Conservation (phyloP, 2,888 invertebrate species). For the Drosophila crucigera region DNA sequence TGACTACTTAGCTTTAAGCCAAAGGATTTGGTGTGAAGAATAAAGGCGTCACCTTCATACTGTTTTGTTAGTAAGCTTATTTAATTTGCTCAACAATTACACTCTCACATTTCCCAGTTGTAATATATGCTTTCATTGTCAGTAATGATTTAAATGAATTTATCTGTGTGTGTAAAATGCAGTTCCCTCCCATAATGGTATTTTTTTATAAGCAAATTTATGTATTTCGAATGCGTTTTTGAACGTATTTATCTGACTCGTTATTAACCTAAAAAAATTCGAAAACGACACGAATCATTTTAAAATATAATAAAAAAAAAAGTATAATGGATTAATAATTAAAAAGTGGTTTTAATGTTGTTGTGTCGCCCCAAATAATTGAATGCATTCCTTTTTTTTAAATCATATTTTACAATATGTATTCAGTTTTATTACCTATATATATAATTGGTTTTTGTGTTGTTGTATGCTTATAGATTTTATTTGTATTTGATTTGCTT, state of each 20-base stretch:
- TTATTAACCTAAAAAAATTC: neutral
- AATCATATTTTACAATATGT: conserved; percentile 70
- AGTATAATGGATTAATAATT: neutral
- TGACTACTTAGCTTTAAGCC: conserved; percentile 32
- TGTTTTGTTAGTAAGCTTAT: conserved; percentile 25
- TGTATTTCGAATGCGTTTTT: neutral
- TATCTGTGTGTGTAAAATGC: neutral
- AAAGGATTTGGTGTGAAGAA: conserved; percentile 25
- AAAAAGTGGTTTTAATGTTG: neutral
- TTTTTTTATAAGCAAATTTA: neutral
- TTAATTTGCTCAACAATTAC: conserved; percentile 9
- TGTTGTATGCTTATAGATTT: conserved; percentile 34
- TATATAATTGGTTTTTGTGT: conserved; percentile 46
- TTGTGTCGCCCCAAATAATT: neutral
- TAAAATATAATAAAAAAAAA: conserved; percentile 2
- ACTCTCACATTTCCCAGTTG: conserved; percentile 24
- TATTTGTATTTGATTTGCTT: conserved; percentile 54
- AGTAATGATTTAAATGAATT: neutral
- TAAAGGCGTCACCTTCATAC: conserved; percentile 2
- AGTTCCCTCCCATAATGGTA: neutral
- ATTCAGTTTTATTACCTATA: conserved; percentile 71
- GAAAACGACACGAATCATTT: neutral
- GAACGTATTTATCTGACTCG: neutral
- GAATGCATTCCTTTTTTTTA: conserved; percentile 18
- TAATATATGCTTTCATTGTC: neutral